Percentiles rank a stretch among this genome's conserved stretches.
These are phyloP conservation scores for Litoditis marina DNA, from an alignment of 2,888 invertebrate genomes.

Conservation along the genomic window DNA sequence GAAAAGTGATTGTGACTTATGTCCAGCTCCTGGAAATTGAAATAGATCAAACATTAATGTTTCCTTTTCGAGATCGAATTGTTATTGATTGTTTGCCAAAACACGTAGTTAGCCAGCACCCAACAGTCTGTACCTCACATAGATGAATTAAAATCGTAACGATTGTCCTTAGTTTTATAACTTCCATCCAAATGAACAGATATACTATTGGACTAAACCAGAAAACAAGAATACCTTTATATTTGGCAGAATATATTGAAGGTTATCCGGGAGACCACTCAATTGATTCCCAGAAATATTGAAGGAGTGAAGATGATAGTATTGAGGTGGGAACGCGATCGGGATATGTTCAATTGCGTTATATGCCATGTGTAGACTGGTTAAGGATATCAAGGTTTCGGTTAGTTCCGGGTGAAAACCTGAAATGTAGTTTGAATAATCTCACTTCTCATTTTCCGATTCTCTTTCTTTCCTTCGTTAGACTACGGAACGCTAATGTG, in stretches of 20 bases:
- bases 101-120: too few relatives aligned
- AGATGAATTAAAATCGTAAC: too few relatives aligned
- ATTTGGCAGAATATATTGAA: slow-evolving; percentile 43
- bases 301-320: slow-evolving; percentile 48
- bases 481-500: too few relatives aligned
- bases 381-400: slow-evolving; percentile 36
- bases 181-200: too few relatives aligned
- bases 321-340: slow-evolving; percentile 45
- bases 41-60: too few relatives aligned
- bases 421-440: slow-evolving; percentile 6
- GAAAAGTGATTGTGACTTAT: slow-evolving; percentile 63
- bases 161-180: too few relatives aligned
- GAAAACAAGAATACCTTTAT: slow-evolving; percentile 21
- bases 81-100: too few relatives aligned
- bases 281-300: slow-evolving; percentile 58
- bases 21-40: slow-evolving; percentile 48
- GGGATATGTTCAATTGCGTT: slow-evolving; percentile 53
- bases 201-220: background rate
- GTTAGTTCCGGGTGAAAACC: slow-evolving; percentile 42
- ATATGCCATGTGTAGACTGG: slow-evolving; percentile 53
- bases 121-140: too few relatives aligned
- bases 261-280: slow-evolving; percentile 63
- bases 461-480: too few relatives aligned
- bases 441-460: too few relatives aligned
- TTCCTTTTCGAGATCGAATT: too few relatives aligned